Conservation (phyloP, 2,113 vertebrate genomes). For the Catharus minimus region DNA sequence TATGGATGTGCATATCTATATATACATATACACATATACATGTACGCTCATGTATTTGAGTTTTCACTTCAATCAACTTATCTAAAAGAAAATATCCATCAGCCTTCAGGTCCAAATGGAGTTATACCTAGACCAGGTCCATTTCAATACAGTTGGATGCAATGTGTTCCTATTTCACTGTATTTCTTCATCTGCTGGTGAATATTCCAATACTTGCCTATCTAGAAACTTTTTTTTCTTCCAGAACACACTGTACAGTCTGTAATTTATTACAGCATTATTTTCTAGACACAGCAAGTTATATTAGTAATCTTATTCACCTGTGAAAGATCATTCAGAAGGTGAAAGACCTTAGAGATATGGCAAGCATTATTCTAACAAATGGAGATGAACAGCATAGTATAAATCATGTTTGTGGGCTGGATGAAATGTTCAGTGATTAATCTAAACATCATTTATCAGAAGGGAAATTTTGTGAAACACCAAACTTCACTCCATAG, state of each 20-base stretch:
- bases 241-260: background rate
- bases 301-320: slow-evolving; percentile 56
- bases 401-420: slow-evolving; percentile 62
- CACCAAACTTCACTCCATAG: slow-evolving; percentile 16
- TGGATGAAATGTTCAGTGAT: slow-evolving; percentile 25
- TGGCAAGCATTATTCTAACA: slow-evolving; percentile 47
- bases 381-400: slow-evolving; percentile 38
- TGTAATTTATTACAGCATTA: slow-evolving; percentile 59
- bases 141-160: background rate
- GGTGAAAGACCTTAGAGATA: slow-evolving; percentile 55
- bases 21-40: no score
- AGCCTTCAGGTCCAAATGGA: background rate
- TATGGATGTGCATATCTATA: background rate
- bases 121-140: background rate
- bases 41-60: no score
- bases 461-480: slow-evolving; percentile 50
- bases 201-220: background rate
- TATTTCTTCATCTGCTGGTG: background rate
- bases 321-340: slow-evolving; percentile 65
- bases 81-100: background rate
- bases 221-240: background rate
- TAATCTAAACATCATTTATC: slow-evolving; percentile 59
- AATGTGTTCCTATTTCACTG: background rate
- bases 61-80: background rate
- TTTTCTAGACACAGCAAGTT: slow-evolving; percentile 47